Percentiles rank a stretch among this genome's conserved stretches.
Evolutionary conservation across 2,888 invertebrate species (phyloP).

Genomic region (Morpho achilles): DNA sequence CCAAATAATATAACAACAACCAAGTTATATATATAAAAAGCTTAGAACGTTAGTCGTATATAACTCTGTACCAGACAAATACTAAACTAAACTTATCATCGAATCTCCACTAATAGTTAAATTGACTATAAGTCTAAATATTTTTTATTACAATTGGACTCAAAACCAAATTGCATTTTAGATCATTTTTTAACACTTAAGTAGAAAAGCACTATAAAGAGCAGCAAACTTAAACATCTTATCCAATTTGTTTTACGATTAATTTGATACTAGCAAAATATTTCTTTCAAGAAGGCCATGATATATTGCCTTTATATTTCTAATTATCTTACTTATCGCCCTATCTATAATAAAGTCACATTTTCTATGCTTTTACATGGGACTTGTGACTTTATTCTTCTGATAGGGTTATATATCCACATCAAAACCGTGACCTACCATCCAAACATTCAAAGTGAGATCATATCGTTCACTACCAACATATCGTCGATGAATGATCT

Average conservation of each 20-base stretch:
- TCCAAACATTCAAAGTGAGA: constrained; percentile 54
- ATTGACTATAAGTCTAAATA: constrained; percentile 65
- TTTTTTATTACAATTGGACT: constrained; percentile 57
- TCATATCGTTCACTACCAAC: constrained; percentile 55
- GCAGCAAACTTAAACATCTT: constrained; percentile 43
- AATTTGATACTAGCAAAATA: constrained; percentile 40
- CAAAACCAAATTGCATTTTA: constrained; percentile 52
- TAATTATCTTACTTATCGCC: constrained; percentile 42
- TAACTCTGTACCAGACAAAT: constrained; percentile 47
- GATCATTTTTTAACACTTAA: constrained; percentile 48
- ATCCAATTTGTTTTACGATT: constrained; percentile 53
- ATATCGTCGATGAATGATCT: constrained; percentile 33
- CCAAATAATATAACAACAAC: constrained; percentile 61
- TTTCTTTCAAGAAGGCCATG: constrained; percentile 47
- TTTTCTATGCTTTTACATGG: no score
- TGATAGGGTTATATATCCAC: constrained; percentile 14
- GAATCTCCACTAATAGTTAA: constrained; percentile 48
- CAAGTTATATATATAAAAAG: constrained; percentile 61
- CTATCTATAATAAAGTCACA: no score
- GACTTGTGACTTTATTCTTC: no score
- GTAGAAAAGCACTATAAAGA: constrained; percentile 57
- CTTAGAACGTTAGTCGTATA: constrained; percentile 52
- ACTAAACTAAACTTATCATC: constrained; percentile 62
- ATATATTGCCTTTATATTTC: constrained; percentile 49
- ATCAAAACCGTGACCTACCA: constrained; percentile 29